These are phyloP conservation scores for Apis dorsata DNA, from an alignment of 1,140 invertebrate species.

Conservation along the genomic window DNA sequence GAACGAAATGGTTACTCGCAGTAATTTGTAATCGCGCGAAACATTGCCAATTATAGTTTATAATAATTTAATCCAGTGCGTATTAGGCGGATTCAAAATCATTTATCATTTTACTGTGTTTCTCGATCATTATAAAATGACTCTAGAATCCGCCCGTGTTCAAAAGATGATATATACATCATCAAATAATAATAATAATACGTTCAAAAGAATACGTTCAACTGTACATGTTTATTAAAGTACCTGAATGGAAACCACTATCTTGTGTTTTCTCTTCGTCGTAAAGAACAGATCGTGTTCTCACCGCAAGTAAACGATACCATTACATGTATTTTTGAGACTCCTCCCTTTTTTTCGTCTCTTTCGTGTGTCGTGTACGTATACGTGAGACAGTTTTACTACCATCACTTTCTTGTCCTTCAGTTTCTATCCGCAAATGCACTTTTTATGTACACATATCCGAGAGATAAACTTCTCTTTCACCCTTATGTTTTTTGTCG, in stretches of 20 bases:
- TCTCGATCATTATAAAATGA: constrained; percentile 14
- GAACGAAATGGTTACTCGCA: background rate
- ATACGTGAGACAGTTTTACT: background rate
- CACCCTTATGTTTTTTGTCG: background rate
- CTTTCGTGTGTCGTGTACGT: too few species aligned
- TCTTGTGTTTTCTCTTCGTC: constrained; percentile 36
- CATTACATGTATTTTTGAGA: background rate
- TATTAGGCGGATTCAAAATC: constrained; percentile 19
- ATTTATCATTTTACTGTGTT: constrained; percentile 16
- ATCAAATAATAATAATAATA: constrained; percentile 36
- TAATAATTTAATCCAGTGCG: constrained; percentile 28
- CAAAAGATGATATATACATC: constrained; percentile 44
- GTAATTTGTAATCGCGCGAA: constrained; percentile 23
- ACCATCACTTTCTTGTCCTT: background rate
- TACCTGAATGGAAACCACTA: constrained; percentile 48
- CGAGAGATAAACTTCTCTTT: background rate
- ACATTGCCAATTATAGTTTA: constrained; percentile 47
- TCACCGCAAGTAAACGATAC: constrained; percentile 16
- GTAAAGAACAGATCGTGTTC: background rate
- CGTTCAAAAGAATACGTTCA: constrained; percentile 26
- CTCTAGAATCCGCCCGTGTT: constrained; percentile 47
- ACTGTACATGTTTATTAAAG: constrained; percentile 53
- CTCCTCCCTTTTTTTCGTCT: background rate
- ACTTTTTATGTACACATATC: background rate
- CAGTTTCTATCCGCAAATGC: constrained; percentile 9